phyloP scores from a whole-genome alignment of 2,797 vertebrate genomes.

The Pseudotriccus pelzelni region DNA sequence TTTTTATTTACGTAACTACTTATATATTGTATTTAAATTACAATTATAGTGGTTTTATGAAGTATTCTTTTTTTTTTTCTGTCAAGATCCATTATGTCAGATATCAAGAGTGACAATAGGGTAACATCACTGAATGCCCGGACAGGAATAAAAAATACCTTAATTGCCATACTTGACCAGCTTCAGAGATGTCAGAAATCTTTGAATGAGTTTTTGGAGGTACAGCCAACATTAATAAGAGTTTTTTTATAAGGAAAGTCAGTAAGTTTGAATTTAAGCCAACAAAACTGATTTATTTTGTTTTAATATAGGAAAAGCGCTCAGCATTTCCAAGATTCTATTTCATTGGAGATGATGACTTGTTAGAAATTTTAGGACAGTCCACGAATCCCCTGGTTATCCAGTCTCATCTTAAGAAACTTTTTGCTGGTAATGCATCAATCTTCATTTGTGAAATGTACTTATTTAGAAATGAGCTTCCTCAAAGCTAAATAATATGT shows the following conservation, averaged over 20 bases:
- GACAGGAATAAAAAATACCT: constrained; percentile 87
- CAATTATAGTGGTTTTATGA: background rate
- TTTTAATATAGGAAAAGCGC: constrained; percentile 88
- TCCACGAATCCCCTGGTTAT: constrained; percentile 92
- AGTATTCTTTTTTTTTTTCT: background rate
- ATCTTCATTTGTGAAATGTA: background rate
- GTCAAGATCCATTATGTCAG: constrained; percentile 88
- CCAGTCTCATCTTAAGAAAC: constrained; percentile 95
- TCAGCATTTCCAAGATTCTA: constrained; percentile 97
- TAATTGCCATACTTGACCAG: constrained; percentile 91
- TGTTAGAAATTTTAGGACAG: constrained; percentile 95
- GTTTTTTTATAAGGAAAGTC: background rate
- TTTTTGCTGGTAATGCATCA: constrained; percentile 88
- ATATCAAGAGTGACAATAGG: constrained; percentile 90
- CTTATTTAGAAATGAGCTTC: background rate
- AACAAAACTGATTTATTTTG: background rate
- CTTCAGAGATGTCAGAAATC: constrained; percentile 98
- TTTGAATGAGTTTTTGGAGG: constrained; percentile 97
- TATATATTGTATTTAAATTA: background rate
- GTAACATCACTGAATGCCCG: constrained; percentile 86
- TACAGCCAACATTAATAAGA: constrained; percentile 46
- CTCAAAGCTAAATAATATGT: background rate
- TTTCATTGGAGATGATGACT: constrained; percentile 96
- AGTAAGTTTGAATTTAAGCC: background rate
- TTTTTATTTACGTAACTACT: background rate